Evolutionary conservation across 2,888 invertebrate genomes (phyloP), one percentile per base, ranked within the genome.

Genomic region (Melanostoma mellinum): DNA sequence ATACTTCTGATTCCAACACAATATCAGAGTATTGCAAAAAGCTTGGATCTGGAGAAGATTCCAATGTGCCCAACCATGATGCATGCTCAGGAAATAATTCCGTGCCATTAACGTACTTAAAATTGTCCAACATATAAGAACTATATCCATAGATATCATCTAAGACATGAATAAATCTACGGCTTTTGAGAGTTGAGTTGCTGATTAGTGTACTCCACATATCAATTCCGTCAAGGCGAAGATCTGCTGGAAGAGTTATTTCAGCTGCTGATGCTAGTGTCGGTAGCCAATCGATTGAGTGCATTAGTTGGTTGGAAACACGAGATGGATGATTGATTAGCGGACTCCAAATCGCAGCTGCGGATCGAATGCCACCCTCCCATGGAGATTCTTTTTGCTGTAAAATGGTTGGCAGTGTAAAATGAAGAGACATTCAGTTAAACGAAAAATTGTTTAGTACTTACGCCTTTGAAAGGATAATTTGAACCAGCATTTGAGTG

Each of bases 211-310:
- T 91, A 5, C 93, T 92, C 95, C 95, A 95, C 87, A 95, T 93
- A 89, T 95, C 93, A 0, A 94, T 90, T 0, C 95, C 95, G 87
- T 95, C 95, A 33, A 95, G 9, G 9, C 86, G 65, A 0, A 95
- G 69, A 4, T 87, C 20, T 1, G 61, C 1, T 0, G 88, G 87
- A 4, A 90, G 72, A 4, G 42, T 10, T 0, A 90, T 86, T 0
- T 88, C 88, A 6, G 91, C 90, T 0, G 89, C 89, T 4, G 88
- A 81, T 1, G 90, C 89, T 95, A 92, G 90, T 0, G 97, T 97
- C 0, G 97, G 97, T 42, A 97, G 89, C 96, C 97, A 96, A 90
- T 98, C 97, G 6, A 94, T 94, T 30, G 97, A 94, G 88, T 97
- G 97, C 89, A 97, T 94, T 48, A 97, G 90, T 77, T 94, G 92